Base-by-base conservation (phyloP, 2,888 invertebrate genomes). In the Prosapia bicincta region DNA sequence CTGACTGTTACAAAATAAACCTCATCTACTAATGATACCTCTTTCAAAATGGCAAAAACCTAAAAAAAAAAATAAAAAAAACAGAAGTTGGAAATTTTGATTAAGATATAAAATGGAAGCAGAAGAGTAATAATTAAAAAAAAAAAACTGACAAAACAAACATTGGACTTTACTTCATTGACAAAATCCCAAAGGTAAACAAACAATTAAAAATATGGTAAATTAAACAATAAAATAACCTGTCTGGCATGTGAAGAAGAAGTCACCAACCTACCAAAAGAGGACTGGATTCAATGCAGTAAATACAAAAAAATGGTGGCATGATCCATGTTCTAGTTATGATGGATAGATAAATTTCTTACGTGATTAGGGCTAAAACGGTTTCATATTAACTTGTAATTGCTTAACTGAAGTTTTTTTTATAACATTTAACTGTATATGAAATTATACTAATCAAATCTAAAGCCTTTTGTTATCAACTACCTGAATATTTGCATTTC, bases 211-310 rank as follows among this genome's bases (percentile, higher is more conserved):
- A 43, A 71, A 65, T 26, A 3, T 20, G 20, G 20, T 10, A 71
- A 24, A 3, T 54, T 54, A 23, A 28, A 9, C 9, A 43, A 20
- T 32, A 38, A 54, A 71, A 71, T 54, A 43, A 71, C 9, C 28
- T 71, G 71, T 25, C 71, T n/a, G 24, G 71, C 71, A 23, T 54
- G 43, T 71, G 71, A 43, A 30, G 71, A 71, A 5, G 71, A 71
- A 10, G 38, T 26, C 71, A 71, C 28, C 23, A 54, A 71, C 26
- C 54, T 25, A 32, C 71, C 71, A 43, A 25, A 71, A 13, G 43
- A 71, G 32, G 71, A 71, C 54, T 71, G 71, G 24, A 71, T 71
- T 23, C 71, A 71, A 32, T 71, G 71, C 54, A 32, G 25, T 43
- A 43, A 15, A 30, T 71, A 25, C 26, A 32, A 54, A 25, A 54